phyloP scores from a whole-genome alignment of 2,113 vertebrate species.

The Phycodurus eques region DNA sequence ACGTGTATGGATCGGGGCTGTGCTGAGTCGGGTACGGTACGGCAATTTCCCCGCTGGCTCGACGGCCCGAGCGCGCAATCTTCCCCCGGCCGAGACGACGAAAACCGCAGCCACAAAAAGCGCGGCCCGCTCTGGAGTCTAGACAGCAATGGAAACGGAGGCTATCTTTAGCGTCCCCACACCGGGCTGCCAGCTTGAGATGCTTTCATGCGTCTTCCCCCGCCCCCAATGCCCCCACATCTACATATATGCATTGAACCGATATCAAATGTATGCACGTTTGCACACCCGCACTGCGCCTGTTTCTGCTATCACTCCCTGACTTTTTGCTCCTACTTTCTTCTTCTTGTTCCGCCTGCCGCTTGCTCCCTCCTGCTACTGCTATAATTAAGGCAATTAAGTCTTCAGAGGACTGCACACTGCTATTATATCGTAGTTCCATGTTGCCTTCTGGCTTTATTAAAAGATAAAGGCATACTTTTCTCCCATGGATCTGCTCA shows the following conservation, averaged over 20 bases:
- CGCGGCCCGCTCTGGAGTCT: conserved; percentile 41
- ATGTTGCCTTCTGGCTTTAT: conserved; percentile 79
- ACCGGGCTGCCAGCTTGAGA: conserved; percentile 49
- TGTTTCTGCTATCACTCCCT: conserved; percentile 27
- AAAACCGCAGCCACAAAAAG: conserved; percentile 55
- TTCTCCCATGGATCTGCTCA: conserved; percentile 69
- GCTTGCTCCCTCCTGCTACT: conserved; percentile 34
- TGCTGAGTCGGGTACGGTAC: not conserved
- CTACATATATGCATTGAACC: too few species aligned
- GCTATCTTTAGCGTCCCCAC: conserved; percentile 66
- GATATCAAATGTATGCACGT: not conserved
- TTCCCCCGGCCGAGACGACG: conserved; percentile 32
- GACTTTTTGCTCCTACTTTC: conserved; percentile 21
- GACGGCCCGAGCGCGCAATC: conserved; percentile 40
- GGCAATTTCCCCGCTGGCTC: conserved; percentile 45
- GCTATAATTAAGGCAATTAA: conserved; percentile 81
- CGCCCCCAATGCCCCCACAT: not conserved
- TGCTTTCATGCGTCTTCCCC: not conserved
- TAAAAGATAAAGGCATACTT: conserved; percentile 80
- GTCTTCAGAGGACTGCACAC: conserved; percentile 73
- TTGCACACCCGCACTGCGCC: conserved; percentile 42
- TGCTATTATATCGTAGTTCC: conserved; percentile 76
- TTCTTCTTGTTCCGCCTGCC: conserved; percentile 16
- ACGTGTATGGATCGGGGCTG: not conserved
- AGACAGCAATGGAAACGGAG: conserved; percentile 61